A percentile compares a stretch with the other conserved stretches of the same genome.
phyloP scores from a whole-genome alignment of 2,113 vertebrate genomes.

The Pedionomus torquatus region DNA sequence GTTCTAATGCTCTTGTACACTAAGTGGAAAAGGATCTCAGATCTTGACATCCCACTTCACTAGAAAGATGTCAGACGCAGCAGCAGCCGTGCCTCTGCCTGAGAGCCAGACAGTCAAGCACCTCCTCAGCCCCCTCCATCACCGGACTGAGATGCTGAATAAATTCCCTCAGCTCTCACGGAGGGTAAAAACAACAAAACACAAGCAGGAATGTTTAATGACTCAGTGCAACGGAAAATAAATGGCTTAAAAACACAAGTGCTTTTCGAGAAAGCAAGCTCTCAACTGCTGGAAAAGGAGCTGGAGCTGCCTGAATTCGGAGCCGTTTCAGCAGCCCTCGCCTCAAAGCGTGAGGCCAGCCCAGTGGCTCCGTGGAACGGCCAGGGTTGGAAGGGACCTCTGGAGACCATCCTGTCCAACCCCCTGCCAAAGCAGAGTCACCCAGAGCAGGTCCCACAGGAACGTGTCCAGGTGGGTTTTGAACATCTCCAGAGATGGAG shows the following conservation, averaged over 20 bases:
- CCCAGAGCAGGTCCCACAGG: not conserved
- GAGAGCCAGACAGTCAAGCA: constrained; percentile 28
- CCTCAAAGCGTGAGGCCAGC: not conserved
- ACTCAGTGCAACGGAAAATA: constrained; percentile 15
- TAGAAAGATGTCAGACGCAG: constrained; percentile 31
- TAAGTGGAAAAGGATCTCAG: constrained; percentile 50
- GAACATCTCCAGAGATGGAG: not conserved
- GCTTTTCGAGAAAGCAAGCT: not conserved
- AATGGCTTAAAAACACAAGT: constrained; percentile 33
- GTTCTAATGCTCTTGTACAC: constrained; percentile 42
- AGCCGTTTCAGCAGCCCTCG: not conserved
- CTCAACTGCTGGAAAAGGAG: not conserved
- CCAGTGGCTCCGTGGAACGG: not conserved
- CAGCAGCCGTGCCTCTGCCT: not conserved
- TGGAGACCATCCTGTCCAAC: not conserved
- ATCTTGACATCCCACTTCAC: constrained; percentile 55
- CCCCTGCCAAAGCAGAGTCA: not conserved
- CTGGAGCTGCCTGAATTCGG: not conserved
- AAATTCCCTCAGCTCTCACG: constrained; percentile 47
- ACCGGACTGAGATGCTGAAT: not conserved
- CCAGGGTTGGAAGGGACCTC: not conserved
- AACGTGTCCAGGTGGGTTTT: not conserved
- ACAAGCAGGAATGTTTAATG: constrained; percentile 48
- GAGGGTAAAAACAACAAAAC: constrained; percentile 44
- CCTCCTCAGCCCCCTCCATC: constrained; percentile 30